phyloP scores from a whole-genome alignment of 2,797 vertebrate genomes.

The Dromococcyx pavoninus region DNA sequence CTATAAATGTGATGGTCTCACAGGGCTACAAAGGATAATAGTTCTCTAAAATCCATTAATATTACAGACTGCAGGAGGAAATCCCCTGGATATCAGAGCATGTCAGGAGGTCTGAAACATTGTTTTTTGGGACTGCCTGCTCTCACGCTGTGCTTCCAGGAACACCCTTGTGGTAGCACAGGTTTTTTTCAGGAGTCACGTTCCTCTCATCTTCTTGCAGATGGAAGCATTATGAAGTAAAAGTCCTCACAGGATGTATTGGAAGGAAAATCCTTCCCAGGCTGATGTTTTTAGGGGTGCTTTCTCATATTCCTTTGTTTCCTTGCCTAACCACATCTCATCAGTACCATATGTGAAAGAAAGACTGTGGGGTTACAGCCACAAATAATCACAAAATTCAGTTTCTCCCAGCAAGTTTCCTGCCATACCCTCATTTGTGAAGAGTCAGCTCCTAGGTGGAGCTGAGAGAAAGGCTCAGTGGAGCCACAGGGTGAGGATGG shows the following conservation, averaged over 20 bases:
- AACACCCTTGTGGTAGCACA: background rate
- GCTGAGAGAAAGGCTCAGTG: background rate
- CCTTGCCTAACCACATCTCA: background rate
- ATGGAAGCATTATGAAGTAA: background rate
- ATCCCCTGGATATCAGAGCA: constrained; percentile 31
- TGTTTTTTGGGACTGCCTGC: constrained; percentile 4
- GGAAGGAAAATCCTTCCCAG: background rate
- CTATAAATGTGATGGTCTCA: constrained; percentile 41
- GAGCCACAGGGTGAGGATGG: background rate
- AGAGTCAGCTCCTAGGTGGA: background rate
- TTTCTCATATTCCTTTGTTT: background rate
- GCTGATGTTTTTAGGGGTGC: background rate
- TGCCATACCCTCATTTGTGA: fast-evolving
- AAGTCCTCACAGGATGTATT: background rate
- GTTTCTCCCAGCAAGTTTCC: background rate
- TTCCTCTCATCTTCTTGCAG: background rate
- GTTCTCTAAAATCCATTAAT: constrained; percentile 23
- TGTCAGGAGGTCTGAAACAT: constrained; percentile 29
- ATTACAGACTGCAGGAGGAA: constrained; percentile 29
- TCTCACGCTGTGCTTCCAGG: constrained; percentile 1
- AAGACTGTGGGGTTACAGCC: background rate
- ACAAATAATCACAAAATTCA: background rate
- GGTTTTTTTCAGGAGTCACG: background rate
- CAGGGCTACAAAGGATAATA: constrained; percentile 33
- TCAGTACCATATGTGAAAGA: background rate